Evolutionary conservation across 2,888 invertebrate genomes (phyloP), one percentile per base, ranked within the genome.

Genomic region (Ormia ochracea): DNA sequence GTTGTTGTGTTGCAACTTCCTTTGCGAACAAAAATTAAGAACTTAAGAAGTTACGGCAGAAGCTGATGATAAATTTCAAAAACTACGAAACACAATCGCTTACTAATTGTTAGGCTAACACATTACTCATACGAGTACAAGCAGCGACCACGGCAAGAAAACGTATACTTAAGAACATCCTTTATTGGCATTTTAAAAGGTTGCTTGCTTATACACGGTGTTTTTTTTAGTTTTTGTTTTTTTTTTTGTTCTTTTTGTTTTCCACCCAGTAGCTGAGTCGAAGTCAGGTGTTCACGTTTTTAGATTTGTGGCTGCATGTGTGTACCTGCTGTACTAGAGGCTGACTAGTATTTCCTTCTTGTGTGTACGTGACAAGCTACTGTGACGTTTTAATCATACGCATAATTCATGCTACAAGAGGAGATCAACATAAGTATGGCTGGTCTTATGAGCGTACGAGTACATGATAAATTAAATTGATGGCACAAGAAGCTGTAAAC

Each of bases 321-420:
- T 28, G 41, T 28, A 43, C 41, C 14, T 52, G 38, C 28, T 12
- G 7, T 23, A 0, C 14, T n/a, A 41, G 43, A 48, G 10, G 26
- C n/a, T 21, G 31, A 66, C 52, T 66, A 54, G 9, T 54, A n/a
- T 28, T 56, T 43, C 2, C 12, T 68, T 58, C 43, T 43, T 41
- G 7, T 33, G 76, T 52, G 65, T 73, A 79, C 74, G 79, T 77
- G 79, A 66, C 86, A 85, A 83, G 85, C 84, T 84, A 83, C 84
- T 83, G 85, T 86, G 87, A 86, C 87, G 86, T 86, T 86, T 87
- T 86, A 86, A 86, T 86, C 86, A 87, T 85, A 85, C 85, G 84
- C 87, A 87, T 86, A 87, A 86, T 85, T 86, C 85, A 86, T 86
- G 85, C 82, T 66, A 52, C 54, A 70, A 50, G 69, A 63, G 41